Evolutionary conservation across 2,797 vertebrate genomes (phyloP).

Genomic region (Myotis planiceps): DNA sequence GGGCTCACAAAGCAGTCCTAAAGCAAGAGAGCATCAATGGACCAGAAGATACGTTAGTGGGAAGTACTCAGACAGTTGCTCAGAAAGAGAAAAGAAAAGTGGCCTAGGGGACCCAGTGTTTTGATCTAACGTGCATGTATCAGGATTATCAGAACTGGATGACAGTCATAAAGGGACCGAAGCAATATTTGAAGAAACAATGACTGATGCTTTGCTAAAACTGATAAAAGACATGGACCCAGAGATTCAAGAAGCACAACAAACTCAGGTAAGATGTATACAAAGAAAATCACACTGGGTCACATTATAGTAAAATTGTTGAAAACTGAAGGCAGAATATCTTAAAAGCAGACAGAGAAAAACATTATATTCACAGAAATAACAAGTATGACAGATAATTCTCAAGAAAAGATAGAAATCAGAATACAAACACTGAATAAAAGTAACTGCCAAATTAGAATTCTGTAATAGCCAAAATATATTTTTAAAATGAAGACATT

Average conservation of each 20-base stretch:
- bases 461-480: background rate
- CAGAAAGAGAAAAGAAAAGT: background rate
- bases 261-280: background rate
- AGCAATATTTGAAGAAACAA: background rate
- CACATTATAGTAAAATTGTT: background rate
- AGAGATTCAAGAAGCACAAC: background rate
- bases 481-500: background rate
- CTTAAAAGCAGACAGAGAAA: background rate
- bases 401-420: background rate
- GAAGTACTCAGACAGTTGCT: background rate
- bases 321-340: background rate
- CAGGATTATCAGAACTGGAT: background rate
- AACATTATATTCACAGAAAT: background rate
- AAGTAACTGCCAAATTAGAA: background rate
- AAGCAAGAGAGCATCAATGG: background rate
- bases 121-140: background rate
- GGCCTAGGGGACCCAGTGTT: background rate
- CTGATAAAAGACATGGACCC: slow-evolving; percentile 2
- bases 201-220: background rate
- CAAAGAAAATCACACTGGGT: background rate
- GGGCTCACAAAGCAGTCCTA: background rate
- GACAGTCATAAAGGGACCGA: background rate
- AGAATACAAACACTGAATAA: background rate
- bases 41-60: background rate
- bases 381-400: background rate